Evolutionary conservation across 1,140 invertebrate genomes (phyloP).

Genomic region (Laupala kohalensis): DNA sequence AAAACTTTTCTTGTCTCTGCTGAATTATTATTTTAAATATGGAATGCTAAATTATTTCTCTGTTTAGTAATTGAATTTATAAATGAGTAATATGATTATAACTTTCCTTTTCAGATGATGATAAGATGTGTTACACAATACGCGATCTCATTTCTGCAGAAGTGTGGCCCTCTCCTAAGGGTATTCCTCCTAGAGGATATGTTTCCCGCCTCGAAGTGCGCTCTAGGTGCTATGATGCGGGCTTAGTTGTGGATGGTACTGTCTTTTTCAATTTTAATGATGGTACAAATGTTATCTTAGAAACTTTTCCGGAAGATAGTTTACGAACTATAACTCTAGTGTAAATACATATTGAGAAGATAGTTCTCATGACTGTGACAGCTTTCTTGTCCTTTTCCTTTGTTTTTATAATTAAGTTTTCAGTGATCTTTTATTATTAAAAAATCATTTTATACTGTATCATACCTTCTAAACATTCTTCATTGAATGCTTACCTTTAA

Average conservation of each 20-base stretch:
- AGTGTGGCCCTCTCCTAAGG: slow-evolving; percentile 57
- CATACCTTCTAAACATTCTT: too few relatives aligned
- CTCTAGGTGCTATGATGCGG: slow-evolving; percentile 88
- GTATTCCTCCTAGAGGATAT: slow-evolving; percentile 50
- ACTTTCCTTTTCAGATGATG: slow-evolving; percentile 45
- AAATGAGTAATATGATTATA: not conserved
- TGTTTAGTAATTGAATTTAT: not conserved
- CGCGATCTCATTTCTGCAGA: slow-evolving; percentile 78
- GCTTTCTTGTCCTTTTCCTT: too few relatives aligned
- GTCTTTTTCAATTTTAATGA: slow-evolving; percentile 91
- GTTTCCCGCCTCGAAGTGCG: slow-evolving; percentile 57
- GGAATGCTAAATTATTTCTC: not conserved
- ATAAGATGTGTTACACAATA: slow-evolving; percentile 74
- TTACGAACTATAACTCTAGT: slow-evolving; percentile 76
- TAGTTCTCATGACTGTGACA: too few relatives aligned
- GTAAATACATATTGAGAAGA: too few relatives aligned
- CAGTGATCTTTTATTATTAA: too few relatives aligned
- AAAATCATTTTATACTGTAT: too few relatives aligned
- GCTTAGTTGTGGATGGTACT: slow-evolving; percentile 91
- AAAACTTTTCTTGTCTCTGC: too few relatives aligned
- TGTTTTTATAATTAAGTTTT: too few relatives aligned
- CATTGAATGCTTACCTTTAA: too few relatives aligned
- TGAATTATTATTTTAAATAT: too few relatives aligned
- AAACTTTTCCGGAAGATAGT: slow-evolving; percentile 74
- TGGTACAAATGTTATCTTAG: slow-evolving; percentile 72